Evolutionary conservation across 2,113 vertebrate species (phyloP).

Genomic region (Brevimyrus niger): DNA sequence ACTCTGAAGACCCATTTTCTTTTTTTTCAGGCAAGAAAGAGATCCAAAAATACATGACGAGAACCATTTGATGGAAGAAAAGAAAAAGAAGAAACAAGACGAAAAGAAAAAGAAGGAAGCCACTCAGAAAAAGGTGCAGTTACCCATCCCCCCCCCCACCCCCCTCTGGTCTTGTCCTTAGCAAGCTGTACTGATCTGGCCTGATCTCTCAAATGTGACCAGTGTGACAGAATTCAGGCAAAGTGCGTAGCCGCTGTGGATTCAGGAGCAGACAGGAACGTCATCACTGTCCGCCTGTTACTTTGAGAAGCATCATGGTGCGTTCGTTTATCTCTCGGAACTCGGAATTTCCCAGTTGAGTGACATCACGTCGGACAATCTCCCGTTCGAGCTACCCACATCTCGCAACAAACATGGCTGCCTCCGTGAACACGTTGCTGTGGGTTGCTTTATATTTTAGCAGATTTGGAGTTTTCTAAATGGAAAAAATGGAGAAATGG

Average conservation of each 20-base stretch:
- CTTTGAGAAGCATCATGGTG: no score
- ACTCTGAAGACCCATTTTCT: not conserved
- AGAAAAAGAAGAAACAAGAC: conserved; percentile 99
- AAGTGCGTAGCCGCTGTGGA: not conserved
- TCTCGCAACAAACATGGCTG: no score
- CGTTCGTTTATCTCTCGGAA: no score
- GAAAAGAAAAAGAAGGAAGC: conserved; percentile 98
- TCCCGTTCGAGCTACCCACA: no score
- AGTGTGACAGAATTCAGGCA: not conserved
- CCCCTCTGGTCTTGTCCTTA: not conserved
- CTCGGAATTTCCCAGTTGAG: no score
- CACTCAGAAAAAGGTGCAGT: conserved; percentile 89
- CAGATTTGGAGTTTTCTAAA: no score
- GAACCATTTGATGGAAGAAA: conserved; percentile 99
- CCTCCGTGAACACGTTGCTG: no score
- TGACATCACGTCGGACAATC: no score
- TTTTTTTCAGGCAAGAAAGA: conserved; percentile 65
- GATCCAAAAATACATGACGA: conserved; percentile 79
- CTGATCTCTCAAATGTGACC: not conserved
- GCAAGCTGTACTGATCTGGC: not conserved
- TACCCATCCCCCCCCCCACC: no score
- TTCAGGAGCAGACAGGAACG: not conserved
- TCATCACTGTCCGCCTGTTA: not conserved
- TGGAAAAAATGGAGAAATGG: no score
- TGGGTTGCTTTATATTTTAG: no score